phyloP scores from a whole-genome alignment of 2,888 invertebrate species.

The Ephialtes manifestator region DNA sequence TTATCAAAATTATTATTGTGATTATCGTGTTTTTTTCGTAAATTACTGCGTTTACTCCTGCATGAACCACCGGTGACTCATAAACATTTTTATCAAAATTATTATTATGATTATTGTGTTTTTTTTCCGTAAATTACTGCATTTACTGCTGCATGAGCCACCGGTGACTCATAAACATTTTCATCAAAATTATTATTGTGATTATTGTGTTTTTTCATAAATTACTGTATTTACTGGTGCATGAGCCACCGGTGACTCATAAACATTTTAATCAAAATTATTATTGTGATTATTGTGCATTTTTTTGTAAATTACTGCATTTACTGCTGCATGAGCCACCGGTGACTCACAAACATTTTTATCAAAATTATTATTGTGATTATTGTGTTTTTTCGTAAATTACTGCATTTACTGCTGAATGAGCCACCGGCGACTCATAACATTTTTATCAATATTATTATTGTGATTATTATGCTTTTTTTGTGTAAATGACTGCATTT shows the following conservation, averaged over 20 bases:
- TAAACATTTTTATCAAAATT: too few species aligned
- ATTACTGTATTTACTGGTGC: neutral
- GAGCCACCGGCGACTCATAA: too few species aligned
- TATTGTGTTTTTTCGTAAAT: neutral
- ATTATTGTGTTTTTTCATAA: neutral
- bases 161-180: slow-evolving; percentile 27
- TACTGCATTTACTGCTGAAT: neutral
- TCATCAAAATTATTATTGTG: neutral
- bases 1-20: neutral
- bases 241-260: too few species aligned
- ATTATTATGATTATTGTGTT: too few species aligned
- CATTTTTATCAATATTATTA: too few species aligned
- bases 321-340: slow-evolving; percentile 50
- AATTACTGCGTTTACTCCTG: neutral
- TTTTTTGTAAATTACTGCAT: too few species aligned
- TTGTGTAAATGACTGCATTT: too few species aligned
- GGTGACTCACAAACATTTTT: slow-evolving; percentile 17
- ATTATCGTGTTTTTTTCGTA: neutral
- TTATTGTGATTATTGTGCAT: too few species aligned
- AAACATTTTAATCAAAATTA: too few species aligned
- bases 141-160: slow-evolving; percentile 27
- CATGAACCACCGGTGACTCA: too few species aligned
- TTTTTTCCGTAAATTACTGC: too few species aligned
- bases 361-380: neutral
- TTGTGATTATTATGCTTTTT: too few species aligned